Base-by-base conservation (phyloP, 2,888 invertebrate genomes). In the Drosophila histrio region DNA sequence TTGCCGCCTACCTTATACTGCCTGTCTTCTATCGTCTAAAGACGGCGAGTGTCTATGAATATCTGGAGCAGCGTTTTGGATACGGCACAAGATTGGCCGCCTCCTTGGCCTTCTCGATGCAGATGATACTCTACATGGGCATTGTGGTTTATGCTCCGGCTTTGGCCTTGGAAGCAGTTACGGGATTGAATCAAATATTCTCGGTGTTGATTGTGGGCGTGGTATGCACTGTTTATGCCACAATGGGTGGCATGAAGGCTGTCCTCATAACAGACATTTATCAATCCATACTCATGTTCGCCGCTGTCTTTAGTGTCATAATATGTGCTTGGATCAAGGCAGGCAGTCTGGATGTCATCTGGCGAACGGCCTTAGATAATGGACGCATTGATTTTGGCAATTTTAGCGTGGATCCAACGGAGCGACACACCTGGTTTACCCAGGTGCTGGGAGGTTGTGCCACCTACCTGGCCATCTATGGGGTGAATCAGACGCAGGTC, bases 121-220 rank as follows among this genome's bases (percentile, higher is more conserved):
- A 99, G 93, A 96, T 98, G 95, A 94, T 97, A 77, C 92, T 97
- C 17, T 97, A 97, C 83, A 97, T 96, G 93, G 96, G 98, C 0
- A 96, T 99, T 79, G 98, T 98, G 15, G 92, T 99, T 7, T 99
- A 97, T 91, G 98, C 98, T 0, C 98, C 99, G 1, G 96, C 98
- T 0, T 93, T 99, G 73, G 98, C 98, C 0, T 91, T 99, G 17
- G 96, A 96, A 91, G 94, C 98, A 1, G 95, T 97, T 26, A 97
- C 97, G 1, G 96, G 96, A n/a, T 92, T 97, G 6, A 94, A 94
- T 66, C 94, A 95, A 91, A 90, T 94, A 24, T 92, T 94, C 71
- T 96, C 97, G 1, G 96, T 97, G 74, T 90, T 97, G 58, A 82
- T 89, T 26, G 87, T 85, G 89, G 93, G 95, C 1, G 88, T 96